phyloP scores from a whole-genome alignment of 2,888 invertebrate species.

The Scaptomyza reducta region DNA sequence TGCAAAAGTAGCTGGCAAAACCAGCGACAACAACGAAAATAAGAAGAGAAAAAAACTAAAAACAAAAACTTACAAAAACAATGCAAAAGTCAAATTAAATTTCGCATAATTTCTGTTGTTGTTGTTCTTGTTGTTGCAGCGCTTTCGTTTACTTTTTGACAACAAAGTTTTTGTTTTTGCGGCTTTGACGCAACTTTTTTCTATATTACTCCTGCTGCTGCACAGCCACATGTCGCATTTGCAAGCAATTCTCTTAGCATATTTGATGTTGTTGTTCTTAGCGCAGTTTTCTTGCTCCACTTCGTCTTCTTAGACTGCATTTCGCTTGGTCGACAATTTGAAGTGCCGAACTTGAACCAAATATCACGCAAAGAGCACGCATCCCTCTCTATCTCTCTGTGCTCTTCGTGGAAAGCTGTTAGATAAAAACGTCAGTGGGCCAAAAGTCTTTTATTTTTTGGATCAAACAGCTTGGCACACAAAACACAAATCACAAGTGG shows the following conservation, averaged over 20 bases:
- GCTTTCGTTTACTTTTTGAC: conserved; percentile 54
- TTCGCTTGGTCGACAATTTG: conserved; percentile 72
- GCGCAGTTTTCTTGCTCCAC: conserved; percentile 65
- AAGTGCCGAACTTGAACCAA: conserved; percentile 76
- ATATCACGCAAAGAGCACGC: conserved; percentile 39
- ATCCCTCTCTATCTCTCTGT: background rate
- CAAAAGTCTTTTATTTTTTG: conserved; percentile 36
- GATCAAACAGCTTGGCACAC: conserved; percentile 45
- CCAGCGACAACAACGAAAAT: conserved; percentile 29
- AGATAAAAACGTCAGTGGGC: conserved; percentile 47
- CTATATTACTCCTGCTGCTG: conserved; percentile 41
- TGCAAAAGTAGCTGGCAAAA: conserved; percentile 62
- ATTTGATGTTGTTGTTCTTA: conserved; percentile 52
- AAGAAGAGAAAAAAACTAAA: conserved; percentile 34
- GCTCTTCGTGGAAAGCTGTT: conserved; percentile 21
- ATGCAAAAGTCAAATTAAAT: conserved; percentile 76
- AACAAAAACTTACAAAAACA: conserved; percentile 33
- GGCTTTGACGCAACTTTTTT: conserved; percentile 75
- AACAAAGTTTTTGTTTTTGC: conserved; percentile 74
- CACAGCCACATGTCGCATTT: conserved; percentile 76
- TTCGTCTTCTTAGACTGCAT: conserved; percentile 40
- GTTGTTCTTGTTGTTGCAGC: conserved; percentile 34
- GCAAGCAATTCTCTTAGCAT: conserved; percentile 49
- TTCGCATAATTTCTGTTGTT: conserved; percentile 68
- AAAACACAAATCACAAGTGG: conserved; percentile 67